Evolutionary conservation across 2,113 vertebrate genomes (phyloP).

Genomic region (Accipiter virgatus): DNA sequence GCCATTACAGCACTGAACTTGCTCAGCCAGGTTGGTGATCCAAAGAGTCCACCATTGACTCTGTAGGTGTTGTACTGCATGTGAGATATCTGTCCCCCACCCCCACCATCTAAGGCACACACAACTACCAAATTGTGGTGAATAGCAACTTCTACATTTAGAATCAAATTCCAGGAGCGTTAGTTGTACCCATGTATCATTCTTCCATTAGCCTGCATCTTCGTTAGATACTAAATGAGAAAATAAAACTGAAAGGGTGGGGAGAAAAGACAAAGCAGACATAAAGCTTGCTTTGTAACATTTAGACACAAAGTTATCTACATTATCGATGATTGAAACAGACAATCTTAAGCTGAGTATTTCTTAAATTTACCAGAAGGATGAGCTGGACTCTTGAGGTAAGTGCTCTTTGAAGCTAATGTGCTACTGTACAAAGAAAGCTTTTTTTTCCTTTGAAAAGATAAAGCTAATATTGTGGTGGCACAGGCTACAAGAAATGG

Average conservation of each 20-base stretch:
- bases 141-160: slow-evolving; percentile 20
- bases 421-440: slow-evolving; percentile 73
- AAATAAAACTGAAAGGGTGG: slow-evolving; percentile 56
- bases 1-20: background rate
- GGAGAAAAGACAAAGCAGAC: slow-evolving; percentile 32
- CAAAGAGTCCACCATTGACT: accelerated
- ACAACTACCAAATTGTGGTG: background rate
- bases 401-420: slow-evolving; percentile 78
- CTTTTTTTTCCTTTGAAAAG: slow-evolving; percentile 61
- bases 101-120: background rate
- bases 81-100: background rate
- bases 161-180: slow-evolving; percentile 35
- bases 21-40: background rate
- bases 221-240: slow-evolving; percentile 65
- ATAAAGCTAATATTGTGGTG: slow-evolving; percentile 69
- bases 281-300: slow-evolving; percentile 55
- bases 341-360: slow-evolving; percentile 73
- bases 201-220: slow-evolving; percentile 61
- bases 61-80: background rate
- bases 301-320: slow-evolving; percentile 70
- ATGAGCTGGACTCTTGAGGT: slow-evolving; percentile 79
- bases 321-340: slow-evolving; percentile 68
- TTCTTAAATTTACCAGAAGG: slow-evolving; percentile 79
- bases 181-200: slow-evolving; percentile 24
- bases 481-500: slow-evolving; percentile 68